Conservation (phyloP, 2,797 vertebrate genomes). For the Gadopsis marmoratus region DNA sequence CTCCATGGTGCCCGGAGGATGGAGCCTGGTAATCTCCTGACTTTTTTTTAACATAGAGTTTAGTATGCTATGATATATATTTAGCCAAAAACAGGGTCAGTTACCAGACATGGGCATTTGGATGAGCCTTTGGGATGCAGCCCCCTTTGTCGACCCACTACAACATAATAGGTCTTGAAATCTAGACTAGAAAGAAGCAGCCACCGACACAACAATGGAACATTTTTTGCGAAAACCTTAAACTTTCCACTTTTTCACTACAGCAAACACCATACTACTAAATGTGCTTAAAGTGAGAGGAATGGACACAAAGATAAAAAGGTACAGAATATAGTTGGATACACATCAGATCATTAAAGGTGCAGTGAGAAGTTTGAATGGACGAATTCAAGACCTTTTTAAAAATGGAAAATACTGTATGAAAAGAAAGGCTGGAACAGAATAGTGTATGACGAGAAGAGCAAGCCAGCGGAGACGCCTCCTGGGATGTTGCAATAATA, state of each 20-base stretch:
- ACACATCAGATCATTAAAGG: neutral
- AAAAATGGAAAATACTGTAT: neutral
- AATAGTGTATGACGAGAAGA: conserved; percentile 23
- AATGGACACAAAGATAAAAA: neutral
- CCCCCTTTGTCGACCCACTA: neutral
- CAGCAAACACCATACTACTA: neutral
- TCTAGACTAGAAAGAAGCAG: neutral
- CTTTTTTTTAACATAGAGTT: neutral
- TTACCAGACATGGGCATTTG: neutral
- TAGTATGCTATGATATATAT: neutral
- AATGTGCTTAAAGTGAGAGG: neutral
- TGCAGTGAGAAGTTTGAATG: neutral
- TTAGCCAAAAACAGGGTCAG: neutral
- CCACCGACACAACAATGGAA: neutral
- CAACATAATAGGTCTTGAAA: too few relatives aligned
- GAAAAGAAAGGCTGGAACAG: conserved; percentile 1
- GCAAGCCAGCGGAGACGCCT: conserved; percentile 3
- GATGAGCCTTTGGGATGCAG: neutral
- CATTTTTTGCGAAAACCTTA: neutral
- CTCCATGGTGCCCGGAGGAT: neutral
- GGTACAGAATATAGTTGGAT: neutral
- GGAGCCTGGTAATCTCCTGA: neutral
- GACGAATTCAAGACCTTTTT: neutral
- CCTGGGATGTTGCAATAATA: conserved; percentile 27
- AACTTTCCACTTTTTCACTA: neutral